Conservation (phyloP, 2,888 invertebrate genomes). For the Pocota personata region DNA sequence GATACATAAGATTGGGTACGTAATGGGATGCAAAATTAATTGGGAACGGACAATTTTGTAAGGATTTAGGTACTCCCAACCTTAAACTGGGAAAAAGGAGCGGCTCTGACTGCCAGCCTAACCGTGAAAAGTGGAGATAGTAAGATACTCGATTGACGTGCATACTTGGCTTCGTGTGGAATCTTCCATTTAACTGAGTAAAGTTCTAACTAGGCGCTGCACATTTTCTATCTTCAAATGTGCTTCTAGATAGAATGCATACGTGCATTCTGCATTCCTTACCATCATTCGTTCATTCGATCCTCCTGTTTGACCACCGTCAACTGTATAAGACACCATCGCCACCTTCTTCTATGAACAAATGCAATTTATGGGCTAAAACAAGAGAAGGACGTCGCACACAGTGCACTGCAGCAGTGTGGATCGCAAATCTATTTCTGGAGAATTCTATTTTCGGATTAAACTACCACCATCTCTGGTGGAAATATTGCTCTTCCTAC, state of each 20-base stretch:
- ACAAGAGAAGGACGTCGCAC: conserved; percentile 42
- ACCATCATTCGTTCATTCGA: neutral
- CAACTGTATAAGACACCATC: neutral
- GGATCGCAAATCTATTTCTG: conserved; percentile 67
- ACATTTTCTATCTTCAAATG: conserved; percentile 1
- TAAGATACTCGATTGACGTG: no score
- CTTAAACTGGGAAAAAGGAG: no score
- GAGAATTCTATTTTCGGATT: conserved; percentile 69
- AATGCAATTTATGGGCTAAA: conserved; percentile 23
- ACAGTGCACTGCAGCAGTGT: neutral
- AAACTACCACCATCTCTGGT: conserved; percentile 16
- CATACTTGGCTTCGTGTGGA: no score
- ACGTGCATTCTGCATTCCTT: neutral
- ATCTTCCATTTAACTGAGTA: no score
- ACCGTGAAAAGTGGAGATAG: no score
- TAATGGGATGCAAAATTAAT: no score
- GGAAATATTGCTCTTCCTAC: conserved; percentile 4
- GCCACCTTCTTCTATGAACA: neutral
- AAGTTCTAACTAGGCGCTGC: no score
- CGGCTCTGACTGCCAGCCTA: no score
- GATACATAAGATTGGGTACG: no score
- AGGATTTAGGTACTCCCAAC: no score
- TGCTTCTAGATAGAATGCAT: conserved; percentile 21
- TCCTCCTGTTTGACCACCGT: conserved; percentile 17
- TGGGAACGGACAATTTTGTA: no score